Conservation (phyloP, 2,113 vertebrate genomes). For the Hippocampus barbouri region DNA sequence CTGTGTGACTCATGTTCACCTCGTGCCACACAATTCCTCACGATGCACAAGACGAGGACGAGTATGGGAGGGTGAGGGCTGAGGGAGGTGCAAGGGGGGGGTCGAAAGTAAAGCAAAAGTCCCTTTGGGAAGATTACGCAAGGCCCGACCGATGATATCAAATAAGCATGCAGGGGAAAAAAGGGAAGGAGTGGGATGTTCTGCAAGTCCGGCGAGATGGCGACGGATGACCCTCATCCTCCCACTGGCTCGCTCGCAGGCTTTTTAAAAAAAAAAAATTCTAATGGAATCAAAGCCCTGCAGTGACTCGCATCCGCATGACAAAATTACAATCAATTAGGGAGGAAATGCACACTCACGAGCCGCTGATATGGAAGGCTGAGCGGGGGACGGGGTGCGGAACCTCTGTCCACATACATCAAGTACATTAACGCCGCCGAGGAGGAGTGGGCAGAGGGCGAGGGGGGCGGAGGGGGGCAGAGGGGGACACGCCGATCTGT, state of each 20-base stretch:
- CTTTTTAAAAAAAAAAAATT: too few species aligned
- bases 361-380: constrained; percentile 26
- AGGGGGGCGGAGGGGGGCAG: not conserved
- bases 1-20: constrained; percentile 31
- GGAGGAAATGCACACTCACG: constrained; percentile 10
- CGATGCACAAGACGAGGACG: constrained; percentile 19
- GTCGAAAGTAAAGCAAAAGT: constrained; percentile 42
- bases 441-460: not conserved
- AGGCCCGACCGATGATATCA: constrained; percentile 47
- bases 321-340: constrained; percentile 54
- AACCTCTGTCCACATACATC: constrained; percentile 31
- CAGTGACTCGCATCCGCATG: constrained; percentile 32
- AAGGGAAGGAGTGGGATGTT: constrained; percentile 23
- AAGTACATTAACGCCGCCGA: constrained; percentile 19
- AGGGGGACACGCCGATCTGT: not conserved
- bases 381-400: constrained; percentile 11
- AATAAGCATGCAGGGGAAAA: constrained; percentile 32
- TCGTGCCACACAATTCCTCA: constrained; percentile 34
- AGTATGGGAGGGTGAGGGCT: not conserved
- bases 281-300: constrained; percentile 50
- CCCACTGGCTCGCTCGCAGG: constrained; percentile 27
- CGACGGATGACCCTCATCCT: constrained; percentile 31
- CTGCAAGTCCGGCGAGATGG: constrained; percentile 46
- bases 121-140: constrained; percentile 57
- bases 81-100: constrained; percentile 1